These are phyloP conservation scores for Mallateleia sp. DNA, from an alignment of 2,888 invertebrate species.

Conservation along the genomic window DNA sequence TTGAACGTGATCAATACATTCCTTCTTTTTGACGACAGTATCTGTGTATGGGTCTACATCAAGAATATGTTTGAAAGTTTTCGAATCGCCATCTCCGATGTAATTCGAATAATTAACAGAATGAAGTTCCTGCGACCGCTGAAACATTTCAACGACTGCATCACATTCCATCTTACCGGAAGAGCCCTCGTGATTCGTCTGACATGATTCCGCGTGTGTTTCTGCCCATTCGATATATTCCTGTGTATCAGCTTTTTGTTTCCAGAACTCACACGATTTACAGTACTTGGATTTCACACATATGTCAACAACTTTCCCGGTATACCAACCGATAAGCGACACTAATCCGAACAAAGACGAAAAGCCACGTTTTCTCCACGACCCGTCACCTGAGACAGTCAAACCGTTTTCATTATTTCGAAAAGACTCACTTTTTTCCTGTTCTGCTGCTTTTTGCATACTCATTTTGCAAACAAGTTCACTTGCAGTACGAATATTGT, in stretches of 20 bases:
- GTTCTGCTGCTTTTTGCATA: constrained; percentile 50
- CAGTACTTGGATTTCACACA: constrained; percentile 67
- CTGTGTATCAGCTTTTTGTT: constrained; percentile 45
- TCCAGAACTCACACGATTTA: constrained; percentile 59
- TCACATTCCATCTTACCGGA: constrained; percentile 12
- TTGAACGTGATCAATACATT: constrained; percentile 57
- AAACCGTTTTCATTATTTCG: too few relatives aligned
- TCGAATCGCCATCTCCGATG: constrained; percentile 29
- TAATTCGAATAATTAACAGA: constrained; percentile 39
- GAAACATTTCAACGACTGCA: constrained; percentile 45
- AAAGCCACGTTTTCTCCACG: too few relatives aligned
- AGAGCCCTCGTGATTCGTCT: constrained; percentile 9
- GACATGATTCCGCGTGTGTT: neutral
- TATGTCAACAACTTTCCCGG: constrained; percentile 58
- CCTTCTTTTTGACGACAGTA: constrained; percentile 34
- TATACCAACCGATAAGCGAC: constrained; percentile 57
- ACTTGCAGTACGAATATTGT: constrained; percentile 47
- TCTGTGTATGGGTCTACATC: constrained; percentile 39
- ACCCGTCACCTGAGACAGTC: too few relatives aligned
- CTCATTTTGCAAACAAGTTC: constrained; percentile 47
- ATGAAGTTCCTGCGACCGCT: constrained; percentile 23
- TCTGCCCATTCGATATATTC: constrained; percentile 45
- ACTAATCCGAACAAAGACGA: neutral
- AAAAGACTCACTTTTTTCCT: constrained; percentile 37
- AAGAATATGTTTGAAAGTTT: constrained; percentile 50